These are phyloP conservation scores for Psittacula derbiana DNA, from an alignment of 2,797 vertebrate species.

Conservation along the genomic window DNA sequence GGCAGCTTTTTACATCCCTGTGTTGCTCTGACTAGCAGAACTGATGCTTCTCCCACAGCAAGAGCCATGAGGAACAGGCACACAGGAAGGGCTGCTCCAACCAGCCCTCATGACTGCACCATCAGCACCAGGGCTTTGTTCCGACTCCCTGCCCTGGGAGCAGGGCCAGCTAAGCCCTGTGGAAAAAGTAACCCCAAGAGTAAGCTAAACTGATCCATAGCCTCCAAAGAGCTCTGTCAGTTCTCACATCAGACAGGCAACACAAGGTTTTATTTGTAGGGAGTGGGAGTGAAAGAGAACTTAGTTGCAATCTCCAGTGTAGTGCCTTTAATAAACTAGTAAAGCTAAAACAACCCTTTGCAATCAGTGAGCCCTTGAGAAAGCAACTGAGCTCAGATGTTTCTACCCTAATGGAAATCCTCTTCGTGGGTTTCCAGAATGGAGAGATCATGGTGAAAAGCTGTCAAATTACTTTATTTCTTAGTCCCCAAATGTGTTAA, in stretches of 20 bases:
- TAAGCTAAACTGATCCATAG: not conserved
- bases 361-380: not conserved
- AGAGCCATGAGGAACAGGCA: accelerated
- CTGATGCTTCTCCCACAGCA: not conserved
- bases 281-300: not conserved
- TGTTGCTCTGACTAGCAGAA: not conserved
- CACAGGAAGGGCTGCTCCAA: not conserved
- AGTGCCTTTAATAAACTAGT: not conserved
- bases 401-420: not conserved
- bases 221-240: not conserved
- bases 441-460: accelerated
- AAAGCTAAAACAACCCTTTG: not conserved
- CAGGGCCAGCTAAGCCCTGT: not conserved
- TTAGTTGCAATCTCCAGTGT: not conserved
- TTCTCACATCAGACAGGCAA: not conserved
- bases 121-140: not conserved
- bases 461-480: not conserved
- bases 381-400: not conserved
- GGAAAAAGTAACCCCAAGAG: not conserved
- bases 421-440: not conserved
- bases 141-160: not conserved
- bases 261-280: not conserved
- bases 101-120: accelerated
- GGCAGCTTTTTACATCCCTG: not conserved
- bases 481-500: not conserved